phyloP scores from a whole-genome alignment of 1,140 invertebrate species.

The Macrotrachela quadricornifera region DNA sequence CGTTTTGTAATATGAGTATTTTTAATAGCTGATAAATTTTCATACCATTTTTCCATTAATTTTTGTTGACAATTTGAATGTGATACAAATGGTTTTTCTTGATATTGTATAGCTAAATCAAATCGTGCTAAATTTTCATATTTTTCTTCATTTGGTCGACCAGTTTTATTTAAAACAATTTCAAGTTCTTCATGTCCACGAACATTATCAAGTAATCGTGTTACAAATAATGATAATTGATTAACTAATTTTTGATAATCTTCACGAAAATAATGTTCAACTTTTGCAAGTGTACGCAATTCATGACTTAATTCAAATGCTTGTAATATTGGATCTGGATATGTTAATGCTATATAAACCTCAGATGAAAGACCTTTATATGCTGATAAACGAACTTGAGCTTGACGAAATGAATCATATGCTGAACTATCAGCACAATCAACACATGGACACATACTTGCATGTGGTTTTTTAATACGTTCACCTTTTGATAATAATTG shows the following conservation, averaged over 20 bases:
- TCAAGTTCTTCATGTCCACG: conserved; percentile 23
- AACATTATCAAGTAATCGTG: conserved; percentile 21
- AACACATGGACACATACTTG: conserved; percentile 36
- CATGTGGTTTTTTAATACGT: conserved; percentile 34
- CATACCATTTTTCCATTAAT: conserved; percentile 32
- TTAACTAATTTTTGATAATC: conserved; percentile 35
- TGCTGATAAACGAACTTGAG: conserved; percentile 20
- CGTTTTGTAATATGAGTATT: too few relatives aligned
- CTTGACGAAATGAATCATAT: conserved; percentile 18
- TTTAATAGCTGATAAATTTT: conserved; percentile 10
- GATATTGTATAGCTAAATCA: conserved; percentile 22
- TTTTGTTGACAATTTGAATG: conserved; percentile 29
- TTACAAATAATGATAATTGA: conserved; percentile 30
- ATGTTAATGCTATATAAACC: conserved; percentile 41
- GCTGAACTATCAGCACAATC: conserved; percentile 32
- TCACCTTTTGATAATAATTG: conserved; percentile 23
- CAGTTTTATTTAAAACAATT: conserved; percentile 19
- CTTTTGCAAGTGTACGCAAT: conserved; percentile 18
- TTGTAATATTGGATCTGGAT: conserved; percentile 41
- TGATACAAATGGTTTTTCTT: conserved; percentile 27
- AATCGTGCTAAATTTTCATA: conserved; percentile 23
- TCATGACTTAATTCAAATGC: conserved; percentile 40
- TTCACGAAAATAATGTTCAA: conserved; percentile 14
- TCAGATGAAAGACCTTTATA: conserved; percentile 23
- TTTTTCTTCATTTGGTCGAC: conserved; percentile 15